A percentile compares a stretch with the other conserved stretches of the same genome.
These are phyloP conservation scores for Subanguina moxae DNA, from an alignment of 1,140 invertebrate genomes.

Conservation along the genomic window DNA sequence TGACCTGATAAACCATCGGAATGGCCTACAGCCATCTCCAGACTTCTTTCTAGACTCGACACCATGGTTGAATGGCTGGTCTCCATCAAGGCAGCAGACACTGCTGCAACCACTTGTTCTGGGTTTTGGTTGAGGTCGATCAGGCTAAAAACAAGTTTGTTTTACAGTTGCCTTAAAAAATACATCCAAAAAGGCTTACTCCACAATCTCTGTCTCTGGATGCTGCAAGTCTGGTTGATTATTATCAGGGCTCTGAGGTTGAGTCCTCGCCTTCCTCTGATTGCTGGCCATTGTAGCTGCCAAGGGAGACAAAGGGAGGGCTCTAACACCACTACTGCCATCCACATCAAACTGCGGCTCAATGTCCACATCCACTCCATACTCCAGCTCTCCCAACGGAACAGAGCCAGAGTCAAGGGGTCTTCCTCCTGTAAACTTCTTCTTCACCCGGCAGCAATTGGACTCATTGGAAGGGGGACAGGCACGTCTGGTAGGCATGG, in stretches of 20 bases:
- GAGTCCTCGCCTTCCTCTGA: not conserved
- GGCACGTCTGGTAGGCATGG: too few relatives aligned
- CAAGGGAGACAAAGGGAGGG: not conserved
- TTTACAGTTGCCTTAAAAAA: too few relatives aligned
- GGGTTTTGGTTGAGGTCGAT: slow-evolving; percentile 1
- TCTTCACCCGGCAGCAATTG: too few relatives aligned
- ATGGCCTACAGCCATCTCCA: not conserved
- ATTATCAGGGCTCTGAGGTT: not conserved
- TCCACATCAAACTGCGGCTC: not conserved
- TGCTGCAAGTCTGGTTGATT: not conserved
- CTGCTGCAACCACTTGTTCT: not conserved
- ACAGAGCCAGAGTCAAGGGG: not conserved
- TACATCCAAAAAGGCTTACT: too few relatives aligned
- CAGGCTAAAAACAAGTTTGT: not conserved
- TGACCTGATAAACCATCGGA: not conserved
- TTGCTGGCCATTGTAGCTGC: not conserved
- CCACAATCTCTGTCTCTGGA: not conserved
- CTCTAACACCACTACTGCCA: too few relatives aligned
- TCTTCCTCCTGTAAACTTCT: too few relatives aligned
- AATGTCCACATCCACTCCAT: slow-evolving; percentile 5
- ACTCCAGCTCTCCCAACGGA: not conserved
- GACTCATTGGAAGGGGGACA: too few relatives aligned
- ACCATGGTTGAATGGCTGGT: slow-evolving; percentile 4
- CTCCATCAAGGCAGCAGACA: not conserved
- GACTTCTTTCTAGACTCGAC: not conserved